Percentiles rank a stretch among this genome's conserved stretches.
Evolutionary conservation across 2,888 invertebrate species (phyloP).

Genomic region (Eledone cirrhosa): DNA sequence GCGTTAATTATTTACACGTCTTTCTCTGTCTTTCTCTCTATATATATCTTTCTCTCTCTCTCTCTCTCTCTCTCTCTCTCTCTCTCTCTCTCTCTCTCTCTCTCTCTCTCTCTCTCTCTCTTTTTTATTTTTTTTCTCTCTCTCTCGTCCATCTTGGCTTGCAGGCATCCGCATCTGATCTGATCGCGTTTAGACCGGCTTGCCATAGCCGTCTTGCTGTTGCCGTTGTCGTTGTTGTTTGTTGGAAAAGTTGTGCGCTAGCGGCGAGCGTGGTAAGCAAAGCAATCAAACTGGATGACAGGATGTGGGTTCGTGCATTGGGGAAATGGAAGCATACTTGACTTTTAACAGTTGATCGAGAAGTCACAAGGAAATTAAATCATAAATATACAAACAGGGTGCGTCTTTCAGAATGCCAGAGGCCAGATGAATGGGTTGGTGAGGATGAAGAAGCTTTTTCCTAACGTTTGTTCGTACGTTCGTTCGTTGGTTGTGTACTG

Average conservation of each 20-base stretch:
- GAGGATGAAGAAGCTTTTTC: no score
- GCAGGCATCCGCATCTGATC: no score
- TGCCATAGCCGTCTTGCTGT: no score
- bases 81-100: neutral
- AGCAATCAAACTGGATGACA: conserved; percentile 1
- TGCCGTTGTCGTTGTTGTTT: no score
- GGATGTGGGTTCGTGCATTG: conserved; percentile 24
- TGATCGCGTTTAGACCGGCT: no score
- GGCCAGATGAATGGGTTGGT: no score
- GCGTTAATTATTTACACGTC: conserved; percentile 18
- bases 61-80: neutral
- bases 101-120: neutral
- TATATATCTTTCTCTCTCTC: no score
- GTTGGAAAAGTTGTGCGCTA: no score
- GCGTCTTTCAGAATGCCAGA: neutral
- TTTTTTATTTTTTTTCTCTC: neutral
- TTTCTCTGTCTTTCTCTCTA: no score
- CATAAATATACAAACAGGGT: conserved; percentile 29
- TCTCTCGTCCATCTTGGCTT: neutral
- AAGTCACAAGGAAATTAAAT: conserved; percentile 28
- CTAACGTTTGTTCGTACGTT: no score
- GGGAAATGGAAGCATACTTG: conserved; percentile 23
- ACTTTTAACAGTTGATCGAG: conserved; percentile 27
- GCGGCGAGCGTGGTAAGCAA: no score
- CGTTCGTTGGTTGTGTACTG: no score